phyloP scores from a whole-genome alignment of 2,113 vertebrate genomes.

The Mobula birostris region DNA sequence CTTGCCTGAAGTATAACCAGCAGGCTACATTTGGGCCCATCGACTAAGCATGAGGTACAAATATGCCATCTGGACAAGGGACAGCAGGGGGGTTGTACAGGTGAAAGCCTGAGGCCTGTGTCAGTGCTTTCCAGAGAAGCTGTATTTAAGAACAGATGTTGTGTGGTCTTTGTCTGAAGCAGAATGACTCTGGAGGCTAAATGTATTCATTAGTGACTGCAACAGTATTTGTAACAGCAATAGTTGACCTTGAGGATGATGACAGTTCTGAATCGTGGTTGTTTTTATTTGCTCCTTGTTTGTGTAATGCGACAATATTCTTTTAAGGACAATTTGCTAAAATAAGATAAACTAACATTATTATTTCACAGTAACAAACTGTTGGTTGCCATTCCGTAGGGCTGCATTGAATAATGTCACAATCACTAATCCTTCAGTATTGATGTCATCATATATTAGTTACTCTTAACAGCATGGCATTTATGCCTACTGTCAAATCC shows the following conservation, averaged over 20 bases:
- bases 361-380: conserved; percentile 13
- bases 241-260: conserved; percentile 77
- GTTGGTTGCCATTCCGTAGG: conserved; percentile 19
- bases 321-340: conserved; percentile 15
- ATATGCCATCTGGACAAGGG: conserved; percentile 89
- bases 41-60: conserved; percentile 70
- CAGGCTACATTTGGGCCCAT: conserved; percentile 66
- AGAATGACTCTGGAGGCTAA: conserved; percentile 84
- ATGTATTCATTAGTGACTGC: conserved; percentile 84
- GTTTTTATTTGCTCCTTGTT: conserved; percentile 20
- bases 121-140: conserved; percentile 87
- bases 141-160: conserved; percentile 99
- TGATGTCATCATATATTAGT: conserved; percentile 15
- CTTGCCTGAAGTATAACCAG: conserved; percentile 79
- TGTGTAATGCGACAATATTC: background rate
- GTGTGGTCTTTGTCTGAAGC: conserved; percentile 78
- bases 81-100: conserved; percentile 77
- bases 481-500: conserved; percentile 24
- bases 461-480: conserved; percentile 23
- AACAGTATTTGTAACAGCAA: conserved; percentile 70
- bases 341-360: background rate
- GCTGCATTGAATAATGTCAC: background rate
- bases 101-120: conserved; percentile 72
- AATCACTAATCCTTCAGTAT: conserved; percentile 16
- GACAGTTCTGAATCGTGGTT: conserved; percentile 32